Evolutionary conservation across 2,797 vertebrate species (phyloP).

Genomic region (Pachyuromys duprasi): DNA sequence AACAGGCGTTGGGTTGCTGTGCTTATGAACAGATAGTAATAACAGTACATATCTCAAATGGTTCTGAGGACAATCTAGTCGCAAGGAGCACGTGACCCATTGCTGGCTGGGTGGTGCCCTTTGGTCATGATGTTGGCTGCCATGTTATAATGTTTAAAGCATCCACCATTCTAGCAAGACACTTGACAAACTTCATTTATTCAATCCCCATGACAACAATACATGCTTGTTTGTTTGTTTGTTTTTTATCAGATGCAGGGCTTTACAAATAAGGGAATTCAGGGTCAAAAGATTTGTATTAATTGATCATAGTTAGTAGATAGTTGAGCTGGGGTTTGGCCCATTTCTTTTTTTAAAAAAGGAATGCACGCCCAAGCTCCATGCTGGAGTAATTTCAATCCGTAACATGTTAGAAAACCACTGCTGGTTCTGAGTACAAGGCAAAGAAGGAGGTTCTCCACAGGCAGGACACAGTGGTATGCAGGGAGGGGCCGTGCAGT

Average conservation of each 20-base stretch:
- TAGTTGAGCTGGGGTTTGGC: background rate
- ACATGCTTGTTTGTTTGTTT: background rate
- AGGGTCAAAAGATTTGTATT: constrained; percentile 27
- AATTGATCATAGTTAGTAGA: constrained; percentile 6
- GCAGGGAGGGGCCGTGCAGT: background rate
- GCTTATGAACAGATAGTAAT: constrained; percentile 9
- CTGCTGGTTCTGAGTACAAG: background rate
- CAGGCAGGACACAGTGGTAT: background rate
- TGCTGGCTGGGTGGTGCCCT: background rate
- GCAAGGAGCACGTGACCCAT: background rate
- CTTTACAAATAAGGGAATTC: constrained; percentile 29
- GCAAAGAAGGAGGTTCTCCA: background rate
- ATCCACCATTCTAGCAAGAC: background rate
- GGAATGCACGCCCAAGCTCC: background rate
- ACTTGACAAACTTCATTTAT: constrained; percentile 15
- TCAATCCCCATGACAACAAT: background rate
- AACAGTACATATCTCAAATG: background rate
- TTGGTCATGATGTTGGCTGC: background rate
- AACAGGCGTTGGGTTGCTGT: background rate
- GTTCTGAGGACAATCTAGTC: constrained; percentile 37
- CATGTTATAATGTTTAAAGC: background rate
- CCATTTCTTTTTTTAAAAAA: background rate
- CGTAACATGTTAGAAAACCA: background rate
- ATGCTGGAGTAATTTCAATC: background rate
- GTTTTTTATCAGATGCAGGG: background rate